Evolutionary conservation across 1,140 invertebrate species (phyloP).

Genomic region (Leptopilina boulardi): DNA sequence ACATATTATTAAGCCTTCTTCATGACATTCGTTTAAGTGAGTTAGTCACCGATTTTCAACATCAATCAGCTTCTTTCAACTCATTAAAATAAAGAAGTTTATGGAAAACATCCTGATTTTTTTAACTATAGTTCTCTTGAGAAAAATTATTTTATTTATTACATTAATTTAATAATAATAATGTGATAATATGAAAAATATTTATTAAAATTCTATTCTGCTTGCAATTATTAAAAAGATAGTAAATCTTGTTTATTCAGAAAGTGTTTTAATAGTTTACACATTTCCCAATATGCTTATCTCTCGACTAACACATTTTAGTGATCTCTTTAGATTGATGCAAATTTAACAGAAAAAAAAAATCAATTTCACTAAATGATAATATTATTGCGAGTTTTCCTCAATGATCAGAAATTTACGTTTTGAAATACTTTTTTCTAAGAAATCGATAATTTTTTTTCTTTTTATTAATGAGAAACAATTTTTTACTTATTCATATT

Average conservation of each 20-base stretch:
- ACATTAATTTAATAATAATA: too few relatives aligned
- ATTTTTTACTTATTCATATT: constrained; percentile 3
- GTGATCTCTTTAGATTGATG: background rate
- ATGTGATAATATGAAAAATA: too few relatives aligned
- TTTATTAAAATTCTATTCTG: background rate
- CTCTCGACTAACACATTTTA: constrained; percentile 10
- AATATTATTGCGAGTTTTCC: background rate
- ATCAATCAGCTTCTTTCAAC: too few relatives aligned
- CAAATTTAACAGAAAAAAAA: background rate
- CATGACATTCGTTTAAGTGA: too few relatives aligned
- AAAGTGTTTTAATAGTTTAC: background rate
- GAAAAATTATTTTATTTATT: too few relatives aligned
- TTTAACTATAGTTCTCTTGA: too few relatives aligned
- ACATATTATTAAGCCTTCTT: too few relatives aligned
- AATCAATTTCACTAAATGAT: background rate
- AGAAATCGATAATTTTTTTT: background rate
- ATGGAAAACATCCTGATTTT: too few relatives aligned
- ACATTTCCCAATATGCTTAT: constrained; percentile 15
- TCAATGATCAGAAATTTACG: background rate
- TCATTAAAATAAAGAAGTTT: too few relatives aligned
- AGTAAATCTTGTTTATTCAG: background rate
- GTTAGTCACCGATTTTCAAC: too few relatives aligned
- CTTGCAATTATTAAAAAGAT: background rate
- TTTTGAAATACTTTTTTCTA: background rate
- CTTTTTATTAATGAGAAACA: background rate